Percentiles rank a stretch among this genome's conserved stretches.
Conservation (phyloP, 2,113 vertebrate species). For the Brevimyrus niger region DNA sequence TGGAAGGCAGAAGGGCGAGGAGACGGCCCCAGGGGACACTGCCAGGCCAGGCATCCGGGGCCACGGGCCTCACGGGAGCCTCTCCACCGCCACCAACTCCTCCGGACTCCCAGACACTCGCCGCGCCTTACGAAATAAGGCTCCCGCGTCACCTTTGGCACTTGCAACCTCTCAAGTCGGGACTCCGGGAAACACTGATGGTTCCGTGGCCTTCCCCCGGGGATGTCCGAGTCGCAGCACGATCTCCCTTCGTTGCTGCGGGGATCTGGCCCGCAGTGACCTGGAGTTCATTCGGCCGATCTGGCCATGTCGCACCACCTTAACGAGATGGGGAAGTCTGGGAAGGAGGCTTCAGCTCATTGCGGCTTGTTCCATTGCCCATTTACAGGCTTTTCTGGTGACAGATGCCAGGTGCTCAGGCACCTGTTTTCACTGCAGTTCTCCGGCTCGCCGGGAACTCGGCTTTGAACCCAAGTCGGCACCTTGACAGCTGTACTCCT, state of each 20-base stretch:
- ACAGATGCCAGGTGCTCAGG: neutral
- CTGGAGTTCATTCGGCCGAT: neutral
- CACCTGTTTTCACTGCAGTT: neutral
- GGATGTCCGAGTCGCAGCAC: neutral
- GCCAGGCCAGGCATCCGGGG: neutral
- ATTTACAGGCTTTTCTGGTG: neutral
- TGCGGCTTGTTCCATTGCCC: neutral
- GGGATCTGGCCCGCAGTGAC: neutral
- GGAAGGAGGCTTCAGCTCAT: neutral
- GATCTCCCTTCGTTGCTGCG: neutral
- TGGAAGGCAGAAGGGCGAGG: neutral
- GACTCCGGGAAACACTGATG: neutral
- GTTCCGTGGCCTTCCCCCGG: neutral
- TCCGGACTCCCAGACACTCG: neutral
- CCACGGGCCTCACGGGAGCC: neutral
- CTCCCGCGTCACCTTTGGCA: neutral
- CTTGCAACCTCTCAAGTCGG: neutral
- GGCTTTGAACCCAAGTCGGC: neutral
- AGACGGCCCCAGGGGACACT: neutral
- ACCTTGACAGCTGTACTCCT: neutral
- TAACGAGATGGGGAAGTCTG: neutral
- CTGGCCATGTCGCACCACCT: neutral
- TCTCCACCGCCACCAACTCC: neutral
- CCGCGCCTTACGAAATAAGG: neutral
- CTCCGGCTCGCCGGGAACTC: neutral